Conservation (phyloP, 2,797 vertebrate genomes). For the Rhynchonycteris naso region DNA sequence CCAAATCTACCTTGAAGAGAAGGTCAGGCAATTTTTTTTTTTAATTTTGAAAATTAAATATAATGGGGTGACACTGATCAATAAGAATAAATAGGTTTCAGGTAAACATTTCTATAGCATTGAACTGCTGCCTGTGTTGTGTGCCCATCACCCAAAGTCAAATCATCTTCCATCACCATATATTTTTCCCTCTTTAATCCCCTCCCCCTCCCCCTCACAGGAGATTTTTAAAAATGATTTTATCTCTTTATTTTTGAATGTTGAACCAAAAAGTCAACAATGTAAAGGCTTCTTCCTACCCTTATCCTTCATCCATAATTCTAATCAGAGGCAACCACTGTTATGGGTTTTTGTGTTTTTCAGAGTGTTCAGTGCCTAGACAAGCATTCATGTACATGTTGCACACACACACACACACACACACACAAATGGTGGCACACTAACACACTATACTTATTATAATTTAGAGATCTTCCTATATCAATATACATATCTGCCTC, state of each 20-base stretch:
- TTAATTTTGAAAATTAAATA: too few species aligned
- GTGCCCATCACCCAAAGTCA: too few species aligned
- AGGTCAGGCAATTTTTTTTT: neutral
- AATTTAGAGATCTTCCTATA: neutral
- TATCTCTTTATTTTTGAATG: conserved; percentile 33
- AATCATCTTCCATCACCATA: too few species aligned
- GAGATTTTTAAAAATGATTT: neutral
- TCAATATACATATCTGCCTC: neutral
- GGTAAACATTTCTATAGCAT: too few species aligned
- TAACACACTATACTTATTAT: neutral
- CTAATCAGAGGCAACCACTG: neutral
- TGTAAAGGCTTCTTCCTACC: neutral
- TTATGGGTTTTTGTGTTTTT: neutral
- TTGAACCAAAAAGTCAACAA: neutral
- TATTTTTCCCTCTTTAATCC: too few species aligned
- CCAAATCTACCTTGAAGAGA: neutral
- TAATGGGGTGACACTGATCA: too few species aligned
- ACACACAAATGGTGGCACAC: neutral
- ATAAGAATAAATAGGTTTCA: too few species aligned
- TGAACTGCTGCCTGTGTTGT: too few species aligned
- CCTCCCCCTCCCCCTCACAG: too few species aligned
- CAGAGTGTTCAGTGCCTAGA: neutral
- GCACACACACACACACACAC: neutral
- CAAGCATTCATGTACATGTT: neutral
- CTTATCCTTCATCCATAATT: neutral